These are phyloP conservation scores for Grus americana DNA, from an alignment of 2,113 vertebrate genomes.

Conservation along the genomic window DNA sequence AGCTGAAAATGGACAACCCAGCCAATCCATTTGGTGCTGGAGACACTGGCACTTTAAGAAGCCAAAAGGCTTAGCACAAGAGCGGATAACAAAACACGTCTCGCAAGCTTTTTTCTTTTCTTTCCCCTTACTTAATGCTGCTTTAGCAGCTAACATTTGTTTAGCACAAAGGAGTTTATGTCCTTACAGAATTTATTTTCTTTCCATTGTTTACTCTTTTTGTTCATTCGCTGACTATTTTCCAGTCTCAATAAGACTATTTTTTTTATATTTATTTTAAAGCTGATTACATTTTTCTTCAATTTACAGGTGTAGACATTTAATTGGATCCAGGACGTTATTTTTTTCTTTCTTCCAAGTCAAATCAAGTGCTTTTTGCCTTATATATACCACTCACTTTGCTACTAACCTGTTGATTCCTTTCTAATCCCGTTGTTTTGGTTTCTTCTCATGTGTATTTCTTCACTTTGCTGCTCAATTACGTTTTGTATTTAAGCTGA, in stretches of 20 bases:
- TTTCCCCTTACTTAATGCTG: background rate
- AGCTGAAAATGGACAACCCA: background rate
- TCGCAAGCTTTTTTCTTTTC: background rate
- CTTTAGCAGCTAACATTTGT: background rate
- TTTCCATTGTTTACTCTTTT: background rate
- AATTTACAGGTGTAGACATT: background rate
- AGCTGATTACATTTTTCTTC: background rate
- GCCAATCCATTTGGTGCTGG: background rate
- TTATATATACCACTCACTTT: background rate
- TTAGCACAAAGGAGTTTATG: background rate
- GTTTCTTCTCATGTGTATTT: background rate
- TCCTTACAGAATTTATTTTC: constrained; percentile 6
- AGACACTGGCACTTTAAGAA: background rate
- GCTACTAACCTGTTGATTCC: background rate
- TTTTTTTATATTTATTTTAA: background rate
- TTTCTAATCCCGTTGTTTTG: background rate
- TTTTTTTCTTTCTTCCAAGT: background rate
- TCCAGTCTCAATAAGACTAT: background rate
- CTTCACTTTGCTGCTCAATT: background rate
- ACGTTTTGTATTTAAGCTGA: background rate
- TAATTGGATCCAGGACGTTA: background rate
- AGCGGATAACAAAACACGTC: background rate
- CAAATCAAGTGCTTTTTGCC: background rate
- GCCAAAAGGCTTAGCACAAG: background rate
- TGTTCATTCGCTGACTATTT: background rate